phyloP scores from a whole-genome alignment of 2,113 vertebrate genomes.

The Odocoileus virginianus region DNA sequence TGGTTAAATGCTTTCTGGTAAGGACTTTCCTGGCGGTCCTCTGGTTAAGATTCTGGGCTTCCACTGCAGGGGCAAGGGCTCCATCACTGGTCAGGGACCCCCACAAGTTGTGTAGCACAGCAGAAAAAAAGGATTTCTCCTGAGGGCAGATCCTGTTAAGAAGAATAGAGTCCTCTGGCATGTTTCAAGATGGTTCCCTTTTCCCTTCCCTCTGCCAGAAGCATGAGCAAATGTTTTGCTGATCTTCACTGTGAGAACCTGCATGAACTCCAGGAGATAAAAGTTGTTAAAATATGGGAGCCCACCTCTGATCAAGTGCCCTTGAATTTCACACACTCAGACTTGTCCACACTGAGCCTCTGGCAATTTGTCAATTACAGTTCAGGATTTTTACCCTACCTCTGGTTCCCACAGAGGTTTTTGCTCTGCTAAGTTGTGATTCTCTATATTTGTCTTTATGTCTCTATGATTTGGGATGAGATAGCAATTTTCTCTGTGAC shows the following conservation, averaged over 20 bases:
- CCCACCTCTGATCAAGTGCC: background rate
- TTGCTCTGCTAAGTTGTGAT: background rate
- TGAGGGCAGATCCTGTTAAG: background rate
- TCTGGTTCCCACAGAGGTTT: background rate
- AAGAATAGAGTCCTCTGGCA: background rate
- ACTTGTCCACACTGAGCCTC: background rate
- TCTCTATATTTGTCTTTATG: background rate
- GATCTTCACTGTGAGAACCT: background rate
- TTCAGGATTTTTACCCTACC: background rate
- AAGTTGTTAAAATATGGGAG: background rate
- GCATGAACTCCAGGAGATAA: background rate
- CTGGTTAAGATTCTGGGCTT: background rate
- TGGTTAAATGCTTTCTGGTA: background rate
- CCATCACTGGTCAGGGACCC: background rate
- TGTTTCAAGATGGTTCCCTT: background rate
- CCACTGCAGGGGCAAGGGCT: background rate
- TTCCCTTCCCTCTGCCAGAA: background rate
- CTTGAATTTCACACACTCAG: background rate
- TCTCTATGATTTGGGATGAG: background rate
- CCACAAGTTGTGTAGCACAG: background rate
- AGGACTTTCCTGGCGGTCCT: background rate
- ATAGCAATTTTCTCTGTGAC: background rate
- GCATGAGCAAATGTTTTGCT: background rate
- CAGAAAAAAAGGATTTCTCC: background rate
- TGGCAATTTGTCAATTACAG: background rate